Percentiles rank a stretch among this genome's conserved stretches.
phyloP scores from a whole-genome alignment of 2,797 vertebrate genomes.

The Staurois parvus region DNA sequence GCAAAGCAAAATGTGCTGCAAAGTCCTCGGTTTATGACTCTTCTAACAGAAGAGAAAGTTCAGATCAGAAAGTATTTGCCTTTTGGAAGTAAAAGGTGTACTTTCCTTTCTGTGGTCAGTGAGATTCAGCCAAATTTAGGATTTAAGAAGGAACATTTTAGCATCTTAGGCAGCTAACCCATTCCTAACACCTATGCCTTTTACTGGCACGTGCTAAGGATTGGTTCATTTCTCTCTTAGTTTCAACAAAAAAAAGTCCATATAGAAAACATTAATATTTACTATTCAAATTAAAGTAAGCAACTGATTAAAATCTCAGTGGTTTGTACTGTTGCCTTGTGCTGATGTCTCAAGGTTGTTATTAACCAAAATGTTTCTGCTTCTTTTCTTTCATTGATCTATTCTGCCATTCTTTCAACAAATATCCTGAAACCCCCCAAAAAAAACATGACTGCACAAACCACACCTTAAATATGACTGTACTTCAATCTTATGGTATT shows the following conservation, averaged over 20 bases:
- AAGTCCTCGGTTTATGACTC: background rate
- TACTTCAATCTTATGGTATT: too few species aligned
- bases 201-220: background rate
- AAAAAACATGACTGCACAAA: too few species aligned
- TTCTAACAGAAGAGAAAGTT: background rate
- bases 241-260: background rate
- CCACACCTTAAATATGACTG: too few species aligned
- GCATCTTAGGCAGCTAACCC: constrained; percentile 14
- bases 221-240: background rate
- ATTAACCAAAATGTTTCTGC: too few species aligned
- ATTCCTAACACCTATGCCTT: background rate
- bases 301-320: background rate
- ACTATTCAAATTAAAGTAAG: background rate
- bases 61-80: background rate
- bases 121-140: background rate
- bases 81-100: background rate
- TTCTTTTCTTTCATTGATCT: too few species aligned
- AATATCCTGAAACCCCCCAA: too few species aligned
- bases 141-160: constrained; percentile 28
- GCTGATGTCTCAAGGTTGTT: too few species aligned
- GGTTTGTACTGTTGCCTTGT: too few species aligned
- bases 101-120: constrained; percentile 9
- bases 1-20: background rate
- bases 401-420: too few species aligned
- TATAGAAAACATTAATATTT: background rate